Evolutionary conservation across 2,888 invertebrate species (phyloP), one percentile per base, ranked within the genome.

Genomic region (Acrocera orbiculus): DNA sequence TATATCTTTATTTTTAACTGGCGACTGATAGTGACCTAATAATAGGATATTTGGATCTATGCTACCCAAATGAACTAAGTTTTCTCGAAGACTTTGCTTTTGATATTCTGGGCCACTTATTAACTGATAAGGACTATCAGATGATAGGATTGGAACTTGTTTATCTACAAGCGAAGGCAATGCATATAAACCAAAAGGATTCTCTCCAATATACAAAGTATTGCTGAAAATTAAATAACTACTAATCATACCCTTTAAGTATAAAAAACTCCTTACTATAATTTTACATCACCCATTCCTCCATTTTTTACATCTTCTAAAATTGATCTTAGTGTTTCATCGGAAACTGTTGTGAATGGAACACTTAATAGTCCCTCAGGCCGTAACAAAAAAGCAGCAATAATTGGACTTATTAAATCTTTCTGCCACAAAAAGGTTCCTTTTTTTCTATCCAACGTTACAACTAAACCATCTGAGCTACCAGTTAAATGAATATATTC

Each of bases 101-200:
- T 51, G 42, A 16, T 53, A 39, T 4, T 48, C 47, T 26, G 43
- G 46, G 36, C 52, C 16, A 3, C 27, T 20, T 17, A 26, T 8
- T 4, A 19, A 24, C 4, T 23, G 5, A 23, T 6, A 11, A 6
- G 22, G 22, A 11, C 23, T 44, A n/a, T 75, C 71, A 4, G 76
- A 70, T 1, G 74, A 70, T 56, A 87, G 81, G 6, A 86, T 80
- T 9, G 83, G 79, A 4, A 83, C 80, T 43, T 78, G 76, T 48
- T 90, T 83, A 63, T 95, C 93, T 2, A 92, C 90, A 16, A 92
- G 63, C 0, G 92, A 85, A 2, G 90, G 86, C 33, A 95, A 59
- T 0, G 95, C 96, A 60, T 93, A 96, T 1, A 90, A 62, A 0
- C 93, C 93, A 40, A 70, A 65, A 30, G 67, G 66, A 51, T 77